Evolutionary conservation across 2,113 vertebrate species (phyloP).

Genomic region (Nansenia antarctica): DNA sequence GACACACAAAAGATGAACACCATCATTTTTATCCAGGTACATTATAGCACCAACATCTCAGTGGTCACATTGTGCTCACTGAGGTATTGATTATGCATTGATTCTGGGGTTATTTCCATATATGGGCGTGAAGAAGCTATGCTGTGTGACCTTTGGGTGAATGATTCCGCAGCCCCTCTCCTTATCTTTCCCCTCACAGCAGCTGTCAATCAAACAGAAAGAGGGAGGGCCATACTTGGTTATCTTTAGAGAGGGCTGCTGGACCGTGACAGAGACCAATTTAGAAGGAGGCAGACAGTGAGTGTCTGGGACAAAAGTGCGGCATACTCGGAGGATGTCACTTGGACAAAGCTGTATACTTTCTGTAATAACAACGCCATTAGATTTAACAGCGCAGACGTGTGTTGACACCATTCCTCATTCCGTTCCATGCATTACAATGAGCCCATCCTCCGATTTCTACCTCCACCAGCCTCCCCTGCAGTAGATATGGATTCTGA

Average conservation of each 20-base stretch:
- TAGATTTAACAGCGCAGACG: neutral
- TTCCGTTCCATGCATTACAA: too few species aligned
- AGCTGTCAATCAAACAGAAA: slow-evolving; percentile 30
- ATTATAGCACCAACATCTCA: too few species aligned
- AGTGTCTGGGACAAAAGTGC: slow-evolving; percentile 10
- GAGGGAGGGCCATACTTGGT: neutral
- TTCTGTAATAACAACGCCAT: neutral
- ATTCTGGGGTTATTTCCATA: slow-evolving; percentile 27
- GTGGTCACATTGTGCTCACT: neutral
- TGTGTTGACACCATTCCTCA: too few species aligned
- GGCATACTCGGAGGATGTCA: neutral
- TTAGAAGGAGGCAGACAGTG: slow-evolving; percentile 10
- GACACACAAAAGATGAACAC: neutral
- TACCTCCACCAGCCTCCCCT: too few species aligned
- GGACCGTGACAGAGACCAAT: slow-evolving; percentile 34
- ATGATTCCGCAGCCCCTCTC: slow-evolving; percentile 26
- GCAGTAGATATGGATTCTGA: neutral
- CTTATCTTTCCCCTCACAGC: slow-evolving; percentile 48
- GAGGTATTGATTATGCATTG: slow-evolving; percentile 19
- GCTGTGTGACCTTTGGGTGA: slow-evolving; percentile 53
- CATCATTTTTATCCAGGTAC: neutral
- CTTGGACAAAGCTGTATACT: neutral
- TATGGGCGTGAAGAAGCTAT: slow-evolving; percentile 4
- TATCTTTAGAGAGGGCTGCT: slow-evolving; percentile 41
- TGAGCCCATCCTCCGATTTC: too few species aligned